Conservation (phyloP, 2,888 invertebrate genomes). For the Muschampia plurimacula region DNA sequence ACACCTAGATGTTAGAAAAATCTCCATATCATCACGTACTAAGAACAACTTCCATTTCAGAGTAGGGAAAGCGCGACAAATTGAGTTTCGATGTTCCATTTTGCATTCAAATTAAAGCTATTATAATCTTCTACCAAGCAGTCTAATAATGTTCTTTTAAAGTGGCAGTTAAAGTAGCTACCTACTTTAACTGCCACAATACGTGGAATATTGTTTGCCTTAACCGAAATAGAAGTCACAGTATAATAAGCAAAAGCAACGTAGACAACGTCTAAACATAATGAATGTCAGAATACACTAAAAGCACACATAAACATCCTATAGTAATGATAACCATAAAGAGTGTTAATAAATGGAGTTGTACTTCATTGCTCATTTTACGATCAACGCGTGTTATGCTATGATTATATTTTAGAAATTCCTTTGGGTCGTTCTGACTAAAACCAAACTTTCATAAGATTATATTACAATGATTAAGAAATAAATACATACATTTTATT, state of each 20-base stretch:
- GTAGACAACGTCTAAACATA: conserved; percentile 5
- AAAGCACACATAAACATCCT: conserved; percentile 18
- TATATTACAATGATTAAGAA: background rate
- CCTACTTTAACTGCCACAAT: background rate
- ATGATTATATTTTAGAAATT: conserved; percentile 15
- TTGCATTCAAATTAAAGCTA: conserved; percentile 8
- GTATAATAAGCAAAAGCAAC: conserved; percentile 17
- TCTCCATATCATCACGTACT: too few relatives aligned
- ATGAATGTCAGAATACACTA: conserved; percentile 19
- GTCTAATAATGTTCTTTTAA: background rate
- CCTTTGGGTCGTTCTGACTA: background rate
- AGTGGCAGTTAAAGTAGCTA: background rate
- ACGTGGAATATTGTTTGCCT: conserved; percentile 10
- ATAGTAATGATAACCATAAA: conserved; percentile 18
- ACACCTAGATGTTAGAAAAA: too few relatives aligned
- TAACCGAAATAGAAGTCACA: conserved; percentile 25
- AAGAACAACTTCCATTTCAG: background rate
- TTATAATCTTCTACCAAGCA: background rate
- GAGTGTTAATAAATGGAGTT: conserved; percentile 29
- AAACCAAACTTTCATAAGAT: conserved; percentile 1
- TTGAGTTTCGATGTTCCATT: conserved; percentile 9
- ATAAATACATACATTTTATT: background rate
- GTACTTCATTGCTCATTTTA: conserved; percentile 23
- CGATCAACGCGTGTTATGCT: conserved; percentile 13
- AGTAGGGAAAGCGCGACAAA: conserved; percentile 5